Percentiles rank a stretch among this genome's conserved stretches.
phyloP scores from a whole-genome alignment of 2,113 vertebrate genomes.

The Maccullochella peelii region DNA sequence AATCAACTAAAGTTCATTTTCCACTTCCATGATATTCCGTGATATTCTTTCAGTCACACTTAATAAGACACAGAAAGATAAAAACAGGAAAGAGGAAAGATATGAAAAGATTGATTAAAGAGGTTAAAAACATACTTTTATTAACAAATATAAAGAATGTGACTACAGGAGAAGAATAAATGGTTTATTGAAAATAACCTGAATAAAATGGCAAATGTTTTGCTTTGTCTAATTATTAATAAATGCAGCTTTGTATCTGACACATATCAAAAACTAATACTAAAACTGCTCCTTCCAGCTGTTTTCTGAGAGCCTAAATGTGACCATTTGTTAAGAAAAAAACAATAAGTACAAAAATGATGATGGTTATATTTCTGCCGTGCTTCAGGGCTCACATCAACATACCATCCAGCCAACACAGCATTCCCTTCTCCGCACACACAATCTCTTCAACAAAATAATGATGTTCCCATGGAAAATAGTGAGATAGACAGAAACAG shows the following conservation, averaged over 20 bases:
- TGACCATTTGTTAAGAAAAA: conserved; percentile 10
- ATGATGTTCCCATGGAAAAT: neutral
- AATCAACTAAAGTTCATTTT: neutral
- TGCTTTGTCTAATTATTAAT: neutral
- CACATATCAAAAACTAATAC: neutral
- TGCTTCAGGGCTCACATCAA: conserved; percentile 16
- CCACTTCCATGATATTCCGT: neutral
- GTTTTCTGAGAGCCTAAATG: conserved; percentile 6
- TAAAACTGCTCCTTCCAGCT: neutral
- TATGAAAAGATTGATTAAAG: no score
- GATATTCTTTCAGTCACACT: neutral
- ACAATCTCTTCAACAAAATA: neutral
- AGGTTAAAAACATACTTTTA: neutral
- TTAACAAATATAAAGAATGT: neutral
- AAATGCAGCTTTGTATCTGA: neutral
- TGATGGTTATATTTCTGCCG: conserved; percentile 28
- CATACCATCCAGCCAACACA: conserved; percentile 4
- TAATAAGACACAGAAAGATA: neutral
- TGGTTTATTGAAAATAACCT: neutral
- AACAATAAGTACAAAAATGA: conserved; percentile 9
- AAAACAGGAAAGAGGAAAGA: neutral
- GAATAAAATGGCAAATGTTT: neutral
- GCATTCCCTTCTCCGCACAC: neutral
- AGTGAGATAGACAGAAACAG: neutral
- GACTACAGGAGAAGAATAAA: neutral